Conservation (phyloP, 2,113 vertebrate species). For the Axis porcinus region DNA sequence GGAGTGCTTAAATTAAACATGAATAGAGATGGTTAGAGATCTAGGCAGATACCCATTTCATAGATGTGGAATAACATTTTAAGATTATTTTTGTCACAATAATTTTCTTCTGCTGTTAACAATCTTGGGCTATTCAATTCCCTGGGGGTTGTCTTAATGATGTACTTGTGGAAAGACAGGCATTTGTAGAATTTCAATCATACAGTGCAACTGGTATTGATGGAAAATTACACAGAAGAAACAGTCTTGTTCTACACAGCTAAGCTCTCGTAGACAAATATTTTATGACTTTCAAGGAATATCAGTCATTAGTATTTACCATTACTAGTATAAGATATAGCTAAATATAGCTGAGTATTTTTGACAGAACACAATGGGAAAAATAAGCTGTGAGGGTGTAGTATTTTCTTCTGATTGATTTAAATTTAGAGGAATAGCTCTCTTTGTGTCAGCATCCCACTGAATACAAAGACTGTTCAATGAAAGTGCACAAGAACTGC, state of each 20-base stretch:
- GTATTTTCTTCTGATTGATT: not conserved
- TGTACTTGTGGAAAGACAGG: not conserved
- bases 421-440: conserved; percentile 21
- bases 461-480: not conserved
- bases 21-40: not conserved
- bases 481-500: not conserved
- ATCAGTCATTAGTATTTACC: not conserved
- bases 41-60: not conserved
- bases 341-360: not conserved
- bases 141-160: conserved; percentile 21
- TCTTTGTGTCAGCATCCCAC: not conserved
- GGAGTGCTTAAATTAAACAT: not conserved
- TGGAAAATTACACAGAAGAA: conserved; percentile 8
- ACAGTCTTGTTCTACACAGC: not conserved
- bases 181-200: not conserved
- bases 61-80: not conserved
- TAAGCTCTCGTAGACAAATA: not conserved
- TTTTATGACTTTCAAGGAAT: conserved; percentile 2
- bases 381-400: not conserved
- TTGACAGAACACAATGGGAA: not conserved
- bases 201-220: not conserved
- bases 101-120: not conserved
- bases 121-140: not conserved
- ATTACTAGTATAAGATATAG: not conserved
- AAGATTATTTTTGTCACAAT: not conserved